Evolutionary conservation across 2,113 vertebrate genomes (phyloP).

Genomic region (Malurus cyaneus): DNA sequence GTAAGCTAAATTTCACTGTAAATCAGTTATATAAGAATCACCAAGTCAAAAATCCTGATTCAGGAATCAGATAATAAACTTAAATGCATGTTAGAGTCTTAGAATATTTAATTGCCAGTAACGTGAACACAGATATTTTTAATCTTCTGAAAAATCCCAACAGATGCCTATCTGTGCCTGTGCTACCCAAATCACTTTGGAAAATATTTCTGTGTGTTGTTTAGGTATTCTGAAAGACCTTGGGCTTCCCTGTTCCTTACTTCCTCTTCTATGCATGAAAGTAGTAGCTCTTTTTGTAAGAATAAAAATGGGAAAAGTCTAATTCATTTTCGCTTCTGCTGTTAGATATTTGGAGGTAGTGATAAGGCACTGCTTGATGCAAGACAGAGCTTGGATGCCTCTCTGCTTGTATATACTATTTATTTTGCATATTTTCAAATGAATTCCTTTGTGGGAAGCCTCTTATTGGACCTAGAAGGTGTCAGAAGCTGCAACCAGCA

Average conservation of each 20-base stretch:
- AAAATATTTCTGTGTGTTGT: background rate
- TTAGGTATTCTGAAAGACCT: background rate
- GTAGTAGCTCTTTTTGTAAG: background rate
- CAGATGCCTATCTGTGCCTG: background rate
- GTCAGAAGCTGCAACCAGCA: background rate
- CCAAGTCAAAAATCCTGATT: background rate
- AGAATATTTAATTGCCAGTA: background rate
- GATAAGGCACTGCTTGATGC: background rate
- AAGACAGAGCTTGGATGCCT: background rate
- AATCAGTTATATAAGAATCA: background rate
- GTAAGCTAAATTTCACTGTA: background rate
- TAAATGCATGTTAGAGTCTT: background rate
- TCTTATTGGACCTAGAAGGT: background rate
- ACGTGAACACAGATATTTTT: background rate
- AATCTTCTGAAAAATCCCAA: background rate
- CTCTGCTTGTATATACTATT: background rate
- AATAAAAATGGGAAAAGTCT: background rate
- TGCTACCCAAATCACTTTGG: background rate
- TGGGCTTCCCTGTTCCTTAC: background rate
- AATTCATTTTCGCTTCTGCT: background rate
- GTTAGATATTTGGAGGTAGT: background rate
- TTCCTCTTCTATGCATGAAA: background rate
- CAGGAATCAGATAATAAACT: background rate
- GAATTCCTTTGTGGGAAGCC: background rate
- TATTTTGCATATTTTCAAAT: background rate